Evolutionary conservation across 2,113 vertebrate species (phyloP).

Genomic region (Thoracochromis brauschi): DNA sequence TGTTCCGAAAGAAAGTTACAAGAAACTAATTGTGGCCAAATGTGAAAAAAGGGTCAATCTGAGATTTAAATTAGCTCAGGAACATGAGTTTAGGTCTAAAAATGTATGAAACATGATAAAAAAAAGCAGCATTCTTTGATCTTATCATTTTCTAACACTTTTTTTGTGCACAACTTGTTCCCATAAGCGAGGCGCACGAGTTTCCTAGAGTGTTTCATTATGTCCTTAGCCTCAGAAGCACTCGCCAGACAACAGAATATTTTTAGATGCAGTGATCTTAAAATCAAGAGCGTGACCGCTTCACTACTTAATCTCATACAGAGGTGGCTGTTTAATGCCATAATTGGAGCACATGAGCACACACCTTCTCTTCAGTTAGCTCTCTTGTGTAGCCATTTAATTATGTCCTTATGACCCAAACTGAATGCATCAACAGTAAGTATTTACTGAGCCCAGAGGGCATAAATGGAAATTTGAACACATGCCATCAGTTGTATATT

Average conservation of each 20-base stretch:
- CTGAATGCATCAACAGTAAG: conserved; percentile 35
- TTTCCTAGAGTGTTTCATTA: conserved; percentile 10
- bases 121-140: neutral
- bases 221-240: neutral
- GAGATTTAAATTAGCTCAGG: neutral
- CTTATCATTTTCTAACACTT: neutral
- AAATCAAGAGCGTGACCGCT: conserved; percentile 40
- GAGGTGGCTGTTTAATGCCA: conserved; percentile 29
- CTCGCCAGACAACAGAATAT: conserved; percentile 8
- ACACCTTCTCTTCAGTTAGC: conserved; percentile 43
- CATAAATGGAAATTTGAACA: conserved; percentile 22
- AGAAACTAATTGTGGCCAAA: neutral
- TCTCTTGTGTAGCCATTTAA: conserved; percentile 40
- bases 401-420: conserved; percentile 24
- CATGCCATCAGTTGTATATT: neutral
- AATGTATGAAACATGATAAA: neutral
- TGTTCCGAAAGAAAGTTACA: neutral
- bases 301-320: conserved; percentile 46
- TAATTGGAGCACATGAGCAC: conserved; percentile 47
- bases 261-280: conserved; percentile 18
- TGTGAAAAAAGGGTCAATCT: neutral
- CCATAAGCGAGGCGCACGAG: neutral
- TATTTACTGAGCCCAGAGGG: conserved; percentile 29
- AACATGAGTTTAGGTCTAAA: neutral
- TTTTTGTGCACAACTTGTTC: neutral